These are phyloP conservation scores for Sebastes reedi DNA, from an alignment of 2,797 vertebrate genomes.

Conservation along the genomic window DNA sequence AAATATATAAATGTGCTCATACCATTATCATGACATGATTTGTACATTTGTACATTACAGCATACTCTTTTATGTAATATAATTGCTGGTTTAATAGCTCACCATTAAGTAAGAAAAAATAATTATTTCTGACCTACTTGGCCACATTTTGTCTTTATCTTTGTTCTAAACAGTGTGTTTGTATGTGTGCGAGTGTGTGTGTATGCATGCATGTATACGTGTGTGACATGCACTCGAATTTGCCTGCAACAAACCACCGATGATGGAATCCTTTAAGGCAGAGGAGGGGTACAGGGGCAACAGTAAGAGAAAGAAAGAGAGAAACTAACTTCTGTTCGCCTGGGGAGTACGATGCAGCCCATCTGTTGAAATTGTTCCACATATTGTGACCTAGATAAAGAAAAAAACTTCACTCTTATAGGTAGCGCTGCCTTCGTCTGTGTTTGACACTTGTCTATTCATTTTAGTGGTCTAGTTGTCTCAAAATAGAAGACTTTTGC, in stretches of 20 bases:
- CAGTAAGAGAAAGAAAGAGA: constrained; percentile 60
- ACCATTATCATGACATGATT: not conserved
- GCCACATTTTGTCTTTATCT: constrained; percentile 3
- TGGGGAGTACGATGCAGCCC: constrained; percentile 83
- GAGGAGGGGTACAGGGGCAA: constrained; percentile 48
- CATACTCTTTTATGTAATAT: not conserved
- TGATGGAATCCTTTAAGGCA: constrained; percentile 64
- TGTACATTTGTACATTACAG: not conserved
- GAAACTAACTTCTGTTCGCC: constrained; percentile 86
- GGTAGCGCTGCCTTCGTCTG: constrained; percentile 72
- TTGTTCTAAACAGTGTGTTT: not conserved
- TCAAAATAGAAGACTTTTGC: constrained; percentile 79
- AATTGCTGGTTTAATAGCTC: not conserved
- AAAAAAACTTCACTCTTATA: constrained; percentile 75
- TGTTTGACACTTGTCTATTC: constrained; percentile 83
- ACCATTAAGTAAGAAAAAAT: not conserved
- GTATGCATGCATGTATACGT: constrained; percentile 9
- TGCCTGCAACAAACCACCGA: constrained; percentile 39
- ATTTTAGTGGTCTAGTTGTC: constrained; percentile 82
- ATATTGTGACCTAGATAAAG: constrained; percentile 88
- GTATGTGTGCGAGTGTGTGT: not conserved
- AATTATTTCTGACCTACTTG: constrained; percentile 32
- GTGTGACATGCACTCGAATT: constrained; percentile 21
- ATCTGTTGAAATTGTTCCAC: constrained; percentile 87
- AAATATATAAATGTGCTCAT: too few species aligned